A percentile compares a stretch with the other conserved stretches of the same genome.
These are phyloP conservation scores for Nerophis ophidion DNA, from an alignment of 2,113 vertebrate genomes.

Conservation along the genomic window DNA sequence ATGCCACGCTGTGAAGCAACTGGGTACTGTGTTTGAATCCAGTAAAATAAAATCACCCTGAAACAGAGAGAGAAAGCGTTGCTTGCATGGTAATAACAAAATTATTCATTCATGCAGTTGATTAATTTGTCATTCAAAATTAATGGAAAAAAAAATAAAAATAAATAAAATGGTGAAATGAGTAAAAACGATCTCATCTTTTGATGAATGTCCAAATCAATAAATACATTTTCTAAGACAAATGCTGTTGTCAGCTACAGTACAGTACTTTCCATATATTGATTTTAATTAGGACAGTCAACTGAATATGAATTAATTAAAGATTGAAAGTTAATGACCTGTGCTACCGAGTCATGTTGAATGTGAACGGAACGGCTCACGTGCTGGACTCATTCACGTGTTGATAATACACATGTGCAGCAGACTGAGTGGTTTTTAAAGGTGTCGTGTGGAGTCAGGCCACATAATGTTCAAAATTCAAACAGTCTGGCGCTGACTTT, in stretches of 20 bases:
- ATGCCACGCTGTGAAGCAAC: background rate
- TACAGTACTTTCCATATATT: background rate
- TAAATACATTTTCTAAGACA: background rate
- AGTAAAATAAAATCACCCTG: slow-evolving; percentile 69
- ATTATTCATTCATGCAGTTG: background rate
- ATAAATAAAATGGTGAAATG: background rate
- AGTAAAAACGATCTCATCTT: background rate
- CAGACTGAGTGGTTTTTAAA: slow-evolving; percentile 5
- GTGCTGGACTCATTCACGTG: slow-evolving; percentile 12
- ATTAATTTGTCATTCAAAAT: background rate
- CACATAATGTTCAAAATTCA: slow-evolving; percentile 9
- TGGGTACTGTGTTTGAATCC: slow-evolving; percentile 6
- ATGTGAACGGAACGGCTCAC: slow-evolving; percentile 10
- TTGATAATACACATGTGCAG: slow-evolving; percentile 1
- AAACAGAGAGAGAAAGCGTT: slow-evolving; percentile 47
- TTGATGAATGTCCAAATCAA: background rate
- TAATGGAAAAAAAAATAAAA: background rate
- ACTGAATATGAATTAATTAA: slow-evolving; percentile 6
- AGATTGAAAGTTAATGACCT: slow-evolving; percentile 11
- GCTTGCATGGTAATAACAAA: too few species aligned
- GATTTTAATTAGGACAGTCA: slow-evolving; percentile 1
- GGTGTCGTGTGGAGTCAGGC: slow-evolving; percentile 3
- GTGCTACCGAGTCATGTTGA: slow-evolving; percentile 9
- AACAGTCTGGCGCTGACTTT: slow-evolving; percentile 17
- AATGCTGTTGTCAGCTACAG: slow-evolving; percentile 1